Evolutionary conservation across 2,888 invertebrate species (phyloP).

Genomic region (Ametastegia equiseti): DNA sequence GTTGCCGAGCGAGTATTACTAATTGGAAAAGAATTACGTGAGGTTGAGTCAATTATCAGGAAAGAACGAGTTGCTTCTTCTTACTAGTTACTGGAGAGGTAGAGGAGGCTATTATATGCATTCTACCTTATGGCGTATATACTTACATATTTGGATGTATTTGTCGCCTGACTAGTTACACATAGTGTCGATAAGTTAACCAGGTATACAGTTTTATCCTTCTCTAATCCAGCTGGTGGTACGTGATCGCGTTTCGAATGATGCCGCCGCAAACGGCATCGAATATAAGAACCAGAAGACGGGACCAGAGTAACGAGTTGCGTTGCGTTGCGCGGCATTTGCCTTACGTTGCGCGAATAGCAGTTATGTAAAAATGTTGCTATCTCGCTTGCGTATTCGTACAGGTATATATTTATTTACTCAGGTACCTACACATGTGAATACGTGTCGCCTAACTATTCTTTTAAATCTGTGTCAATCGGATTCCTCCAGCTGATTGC

Average conservation of each 20-base stretch:
- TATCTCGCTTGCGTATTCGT: background rate
- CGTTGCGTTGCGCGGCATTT: too few relatives aligned
- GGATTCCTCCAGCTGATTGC: constrained; percentile 27
- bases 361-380: constrained; percentile 26
- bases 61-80: constrained; percentile 12
- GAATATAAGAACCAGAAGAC: constrained; percentile 8
- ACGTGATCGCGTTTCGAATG: constrained; percentile 22
- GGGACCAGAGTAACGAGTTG: too few relatives aligned
- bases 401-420: too few relatives aligned
- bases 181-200: too few relatives aligned
- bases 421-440: too few relatives aligned
- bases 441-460: too few relatives aligned
- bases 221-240: background rate
- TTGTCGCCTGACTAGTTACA: constrained; percentile 9
- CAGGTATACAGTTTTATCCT: constrained; percentile 4
- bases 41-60: background rate
- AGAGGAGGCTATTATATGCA: background rate
- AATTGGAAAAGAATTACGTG: background rate
- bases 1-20: background rate
- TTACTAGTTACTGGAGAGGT: too few relatives aligned
- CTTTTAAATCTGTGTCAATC: constrained; percentile 31
- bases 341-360: constrained; percentile 51
- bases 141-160: constrained; percentile 20
- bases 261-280: background rate
- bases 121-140: background rate